A percentile compares a stretch with the other conserved stretches of the same genome.
These are phyloP conservation scores for Taenioides sp. DNA, from an alignment of 2,797 vertebrate genomes.

Conservation along the genomic window DNA sequence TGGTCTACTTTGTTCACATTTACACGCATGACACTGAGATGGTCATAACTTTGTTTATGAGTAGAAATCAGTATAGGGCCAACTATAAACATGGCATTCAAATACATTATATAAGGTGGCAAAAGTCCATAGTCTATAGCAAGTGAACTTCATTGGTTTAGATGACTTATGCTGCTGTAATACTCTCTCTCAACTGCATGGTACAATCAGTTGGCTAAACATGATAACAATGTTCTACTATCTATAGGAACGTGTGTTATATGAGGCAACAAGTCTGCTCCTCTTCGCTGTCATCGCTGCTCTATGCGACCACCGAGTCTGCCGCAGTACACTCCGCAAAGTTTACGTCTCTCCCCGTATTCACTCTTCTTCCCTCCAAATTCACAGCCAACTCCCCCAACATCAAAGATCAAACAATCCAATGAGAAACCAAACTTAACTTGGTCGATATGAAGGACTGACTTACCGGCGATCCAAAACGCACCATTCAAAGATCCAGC, in stretches of 20 bases:
- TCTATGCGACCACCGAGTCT: conserved; percentile 30
- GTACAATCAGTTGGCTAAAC: neutral
- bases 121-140: neutral
- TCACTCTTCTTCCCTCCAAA: neutral
- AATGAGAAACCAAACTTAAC: neutral
- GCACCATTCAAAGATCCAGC: conserved; percentile 42
- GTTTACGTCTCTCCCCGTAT: conserved; percentile 27
- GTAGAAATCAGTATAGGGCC: neutral
- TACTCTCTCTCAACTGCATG: neutral
- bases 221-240: neutral
- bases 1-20: too few relatives aligned
- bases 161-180: neutral
- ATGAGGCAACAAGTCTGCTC: conserved; percentile 66
- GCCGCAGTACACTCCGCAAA: conserved; percentile 49
- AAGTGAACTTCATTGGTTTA: neutral
- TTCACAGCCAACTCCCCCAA: neutral
- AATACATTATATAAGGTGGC: neutral
- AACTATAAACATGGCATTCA: neutral
- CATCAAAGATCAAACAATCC: neutral
- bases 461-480: conserved; percentile 62
- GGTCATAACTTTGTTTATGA: neutral
- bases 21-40: too few relatives aligned
- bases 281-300: conserved; percentile 19
- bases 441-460: neutral
- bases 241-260: conserved; percentile 8